Evolutionary conservation across 2,113 vertebrate species (phyloP).

Genomic region (Procavia capensis): DNA sequence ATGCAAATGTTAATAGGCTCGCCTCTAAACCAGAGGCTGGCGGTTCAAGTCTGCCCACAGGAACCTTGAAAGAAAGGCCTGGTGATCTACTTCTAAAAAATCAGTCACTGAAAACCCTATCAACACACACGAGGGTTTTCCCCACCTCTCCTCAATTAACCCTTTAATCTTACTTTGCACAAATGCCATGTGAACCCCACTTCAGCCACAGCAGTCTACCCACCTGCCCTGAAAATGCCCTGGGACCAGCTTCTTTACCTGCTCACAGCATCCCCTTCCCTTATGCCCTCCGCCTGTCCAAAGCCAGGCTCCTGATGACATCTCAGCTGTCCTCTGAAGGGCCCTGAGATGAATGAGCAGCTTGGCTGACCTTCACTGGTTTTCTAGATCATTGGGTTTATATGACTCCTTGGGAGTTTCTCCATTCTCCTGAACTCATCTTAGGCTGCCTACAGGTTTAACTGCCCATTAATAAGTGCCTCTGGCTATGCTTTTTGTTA

Average conservation of each 20-base stretch:
- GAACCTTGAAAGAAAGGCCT: too few relatives aligned
- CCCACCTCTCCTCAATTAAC: background rate
- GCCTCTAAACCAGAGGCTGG: too few relatives aligned
- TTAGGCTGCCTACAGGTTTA: rapidly evolving
- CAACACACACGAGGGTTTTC: background rate
- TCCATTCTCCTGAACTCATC: background rate
- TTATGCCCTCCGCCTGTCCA: rapidly evolving
- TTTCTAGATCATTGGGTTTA: background rate
- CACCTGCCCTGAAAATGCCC: rapidly evolving
- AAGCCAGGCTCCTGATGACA: rapidly evolving
- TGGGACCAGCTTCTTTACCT: rapidly evolving
- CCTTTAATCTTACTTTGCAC: background rate
- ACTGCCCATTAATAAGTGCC: background rate
- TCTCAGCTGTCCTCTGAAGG: rapidly evolving
- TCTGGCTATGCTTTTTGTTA: background rate
- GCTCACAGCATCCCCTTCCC: rapidly evolving
- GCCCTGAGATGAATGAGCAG: rapidly evolving
- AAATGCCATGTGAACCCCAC: background rate
- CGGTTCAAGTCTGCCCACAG: too few relatives aligned
- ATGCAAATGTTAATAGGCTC: too few relatives aligned
- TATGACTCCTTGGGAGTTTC: background rate
- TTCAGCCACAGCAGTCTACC: rapidly evolving
- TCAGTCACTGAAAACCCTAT: too few relatives aligned
- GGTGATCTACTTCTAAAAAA: too few relatives aligned
- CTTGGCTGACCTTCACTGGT: background rate